phyloP scores from a whole-genome alignment of 1,140 invertebrate species.

The Drosophila pseudoananassae region DNA sequence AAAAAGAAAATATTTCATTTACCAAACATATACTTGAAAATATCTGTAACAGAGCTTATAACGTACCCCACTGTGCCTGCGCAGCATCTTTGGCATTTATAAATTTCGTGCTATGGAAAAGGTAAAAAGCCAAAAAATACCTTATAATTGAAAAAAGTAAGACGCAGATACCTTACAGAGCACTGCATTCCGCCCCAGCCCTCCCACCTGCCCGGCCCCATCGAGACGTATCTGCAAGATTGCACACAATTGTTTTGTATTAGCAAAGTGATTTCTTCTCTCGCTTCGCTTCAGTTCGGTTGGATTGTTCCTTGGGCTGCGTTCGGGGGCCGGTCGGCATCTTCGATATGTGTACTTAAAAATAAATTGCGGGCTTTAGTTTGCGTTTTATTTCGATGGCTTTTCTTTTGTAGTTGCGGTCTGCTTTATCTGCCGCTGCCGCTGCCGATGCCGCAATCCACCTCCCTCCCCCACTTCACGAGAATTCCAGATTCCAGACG shows the following conservation, averaged over 20 bases:
- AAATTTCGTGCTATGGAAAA: constrained; percentile 71
- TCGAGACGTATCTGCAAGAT: constrained; percentile 72
- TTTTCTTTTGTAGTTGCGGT: constrained; percentile 63
- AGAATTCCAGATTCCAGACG: constrained; percentile 11
- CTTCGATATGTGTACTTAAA: constrained; percentile 72
- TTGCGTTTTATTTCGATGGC: constrained; percentile 67
- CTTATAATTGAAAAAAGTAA: constrained; percentile 77
- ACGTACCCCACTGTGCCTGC: constrained; percentile 38
- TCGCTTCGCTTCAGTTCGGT: constrained; percentile 11
- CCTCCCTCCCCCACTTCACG: not conserved
- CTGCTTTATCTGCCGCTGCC: constrained; percentile 32
- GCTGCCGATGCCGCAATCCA: constrained; percentile 14
- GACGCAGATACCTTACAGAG: constrained; percentile 60
- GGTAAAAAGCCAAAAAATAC: constrained; percentile 75
- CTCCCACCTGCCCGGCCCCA: constrained; percentile 1
- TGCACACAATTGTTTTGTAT: constrained; percentile 80
- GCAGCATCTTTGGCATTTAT: constrained; percentile 69
- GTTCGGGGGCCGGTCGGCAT: constrained; percentile 14
- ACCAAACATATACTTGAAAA: too few relatives aligned
- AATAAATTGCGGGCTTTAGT: constrained; percentile 78
- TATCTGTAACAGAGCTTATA: not conserved
- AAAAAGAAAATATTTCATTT: too few relatives aligned
- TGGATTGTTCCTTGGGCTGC: constrained; percentile 10
- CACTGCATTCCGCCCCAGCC: constrained; percentile 18
- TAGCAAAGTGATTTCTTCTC: constrained; percentile 60